These are phyloP conservation scores for Egretta garzetta DNA, from an alignment of 2,113 vertebrate species.

Conservation along the genomic window DNA sequence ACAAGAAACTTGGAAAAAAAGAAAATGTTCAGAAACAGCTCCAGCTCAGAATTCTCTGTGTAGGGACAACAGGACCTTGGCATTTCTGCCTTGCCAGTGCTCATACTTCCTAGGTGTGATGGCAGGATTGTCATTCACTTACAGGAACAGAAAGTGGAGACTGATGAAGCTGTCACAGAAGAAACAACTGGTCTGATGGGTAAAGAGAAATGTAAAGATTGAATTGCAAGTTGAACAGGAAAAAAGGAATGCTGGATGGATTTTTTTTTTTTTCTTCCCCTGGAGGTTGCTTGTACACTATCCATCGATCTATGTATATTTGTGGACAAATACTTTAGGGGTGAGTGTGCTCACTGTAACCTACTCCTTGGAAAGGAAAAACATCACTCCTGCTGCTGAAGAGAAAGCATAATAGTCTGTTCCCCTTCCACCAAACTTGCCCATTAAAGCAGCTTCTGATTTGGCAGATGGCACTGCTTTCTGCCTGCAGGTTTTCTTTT, in stretches of 20 bases:
- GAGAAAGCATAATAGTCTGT: background rate
- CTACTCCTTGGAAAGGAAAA: background rate
- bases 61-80: background rate
- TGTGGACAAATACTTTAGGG: background rate
- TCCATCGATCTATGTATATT: background rate
- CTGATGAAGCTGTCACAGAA: background rate
- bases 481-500: constrained; percentile 51
- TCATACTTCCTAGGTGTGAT: background rate
- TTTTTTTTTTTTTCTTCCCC: background rate
- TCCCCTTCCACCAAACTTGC: constrained; percentile 3
- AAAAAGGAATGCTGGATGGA: background rate
- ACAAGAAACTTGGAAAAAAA: background rate
- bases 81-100: background rate
- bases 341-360: background rate
- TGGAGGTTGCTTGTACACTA: background rate
- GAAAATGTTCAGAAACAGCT: background rate
- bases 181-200: background rate
- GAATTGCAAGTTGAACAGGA: background rate
- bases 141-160: constrained; percentile 2
- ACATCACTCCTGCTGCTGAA: background rate
- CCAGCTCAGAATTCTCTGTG: background rate
- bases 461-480: constrained; percentile 51
- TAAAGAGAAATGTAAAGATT: background rate
- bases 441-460: constrained; percentile 34
- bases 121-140: background rate